phyloP scores from a whole-genome alignment of 2,888 invertebrate genomes.

The Meteorus cinctellus region DNA sequence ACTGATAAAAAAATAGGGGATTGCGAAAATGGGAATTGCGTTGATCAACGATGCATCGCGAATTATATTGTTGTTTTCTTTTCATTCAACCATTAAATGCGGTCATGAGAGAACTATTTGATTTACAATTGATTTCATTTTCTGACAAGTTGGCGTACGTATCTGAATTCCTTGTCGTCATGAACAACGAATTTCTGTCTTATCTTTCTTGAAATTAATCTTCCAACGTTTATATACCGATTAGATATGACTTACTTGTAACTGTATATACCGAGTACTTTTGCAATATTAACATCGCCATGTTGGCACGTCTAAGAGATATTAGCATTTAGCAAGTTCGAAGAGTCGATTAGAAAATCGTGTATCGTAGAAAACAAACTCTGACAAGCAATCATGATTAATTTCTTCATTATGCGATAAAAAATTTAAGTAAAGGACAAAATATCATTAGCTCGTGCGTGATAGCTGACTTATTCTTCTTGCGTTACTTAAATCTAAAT shows the following conservation, averaged over 20 bases:
- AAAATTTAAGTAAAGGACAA: neutral
- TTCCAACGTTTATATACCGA: slow-evolving; percentile 4
- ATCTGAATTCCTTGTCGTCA: neutral
- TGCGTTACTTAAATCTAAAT: no score
- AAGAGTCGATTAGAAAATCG: neutral
- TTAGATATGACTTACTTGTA: slow-evolving; percentile 7
- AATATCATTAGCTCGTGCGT: no score
- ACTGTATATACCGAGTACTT: neutral
- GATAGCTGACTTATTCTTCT: no score
- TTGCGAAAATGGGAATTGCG: neutral
- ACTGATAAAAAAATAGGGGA: neutral
- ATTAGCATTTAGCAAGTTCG: neutral
- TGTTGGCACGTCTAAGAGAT: neutral
- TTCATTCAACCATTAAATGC: neutral
- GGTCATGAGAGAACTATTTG: neutral
- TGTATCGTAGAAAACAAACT: neutral
- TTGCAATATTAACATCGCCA: neutral
- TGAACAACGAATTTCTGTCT: slow-evolving; percentile 4
- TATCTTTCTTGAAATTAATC: neutral
- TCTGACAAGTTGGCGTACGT: neutral
- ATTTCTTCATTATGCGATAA: neutral
- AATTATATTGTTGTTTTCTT: neutral
- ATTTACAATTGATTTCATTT: neutral
- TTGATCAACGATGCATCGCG: neutral
- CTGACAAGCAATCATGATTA: neutral